Evolutionary conservation across 2,113 vertebrate genomes (phyloP).

Genomic region (Heliornis fulica): DNA sequence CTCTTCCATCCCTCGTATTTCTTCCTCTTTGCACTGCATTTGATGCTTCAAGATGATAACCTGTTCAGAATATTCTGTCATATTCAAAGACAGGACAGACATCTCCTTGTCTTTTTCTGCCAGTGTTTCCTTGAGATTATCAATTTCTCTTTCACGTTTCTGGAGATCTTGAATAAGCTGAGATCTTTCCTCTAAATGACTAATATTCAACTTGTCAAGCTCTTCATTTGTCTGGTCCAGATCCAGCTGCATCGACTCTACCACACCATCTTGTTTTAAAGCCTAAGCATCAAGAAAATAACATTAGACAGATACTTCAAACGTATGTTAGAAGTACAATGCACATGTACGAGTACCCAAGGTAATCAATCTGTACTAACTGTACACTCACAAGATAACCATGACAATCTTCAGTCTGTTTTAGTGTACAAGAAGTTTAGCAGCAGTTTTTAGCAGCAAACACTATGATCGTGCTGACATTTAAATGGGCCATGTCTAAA

Average conservation of each 20-base stretch:
- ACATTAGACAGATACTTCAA: not conserved
- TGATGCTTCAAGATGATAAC: constrained; percentile 75
- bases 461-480: not conserved
- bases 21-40: constrained; percentile 80
- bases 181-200: constrained; percentile 85
- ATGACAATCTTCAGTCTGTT: not conserved
- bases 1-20: constrained; percentile 71
- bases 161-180: constrained; percentile 89
- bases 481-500: not conserved
- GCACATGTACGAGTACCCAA: rapidly evolving
- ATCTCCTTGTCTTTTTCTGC: constrained; percentile 85
- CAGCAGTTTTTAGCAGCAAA: not conserved
- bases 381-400: not conserved
- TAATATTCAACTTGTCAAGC: constrained; percentile 84
- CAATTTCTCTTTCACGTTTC: constrained; percentile 86
- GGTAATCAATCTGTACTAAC: not conserved
- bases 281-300: constrained; percentile 32
- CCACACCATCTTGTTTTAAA: constrained; percentile 78
- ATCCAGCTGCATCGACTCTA: constrained; percentile 80
- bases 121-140: constrained; percentile 81
- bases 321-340: not conserved
- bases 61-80: constrained; percentile 83
- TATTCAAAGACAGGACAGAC: constrained; percentile 66
- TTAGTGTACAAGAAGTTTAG: not conserved
- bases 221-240: constrained; percentile 89